phyloP scores from a whole-genome alignment of 2,888 invertebrate genomes.

The Cecidostiba fungosa region DNA sequence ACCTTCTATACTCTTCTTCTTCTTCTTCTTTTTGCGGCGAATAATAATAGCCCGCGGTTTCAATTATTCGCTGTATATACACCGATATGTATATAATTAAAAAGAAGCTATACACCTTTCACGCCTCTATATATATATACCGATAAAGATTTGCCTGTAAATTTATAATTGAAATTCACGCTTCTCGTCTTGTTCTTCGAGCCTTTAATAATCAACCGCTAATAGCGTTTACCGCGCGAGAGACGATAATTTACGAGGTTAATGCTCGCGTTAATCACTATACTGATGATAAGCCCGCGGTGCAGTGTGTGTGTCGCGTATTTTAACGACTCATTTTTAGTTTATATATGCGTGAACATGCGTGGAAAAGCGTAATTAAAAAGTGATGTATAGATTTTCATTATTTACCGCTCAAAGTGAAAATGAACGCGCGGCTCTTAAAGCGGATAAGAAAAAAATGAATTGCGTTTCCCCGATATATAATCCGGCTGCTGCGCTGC shows the following conservation, averaged over 20 bases:
- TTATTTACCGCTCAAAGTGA: not conserved
- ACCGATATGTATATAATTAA: slow-evolving; percentile 48
- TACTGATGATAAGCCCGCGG: not conserved
- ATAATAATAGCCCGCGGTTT: not conserved
- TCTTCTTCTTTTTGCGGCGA: not conserved
- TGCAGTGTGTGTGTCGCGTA: not conserved
- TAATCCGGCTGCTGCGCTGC: not conserved
- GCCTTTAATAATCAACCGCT: not conserved
- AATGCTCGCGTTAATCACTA: not conserved
- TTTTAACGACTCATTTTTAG: not conserved
- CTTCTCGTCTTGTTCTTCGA: not conserved
- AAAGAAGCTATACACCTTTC: not conserved
- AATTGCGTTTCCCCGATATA: slow-evolving; percentile 34
- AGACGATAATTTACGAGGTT: not conserved
- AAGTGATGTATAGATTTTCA: not conserved
- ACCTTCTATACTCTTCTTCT: not conserved
- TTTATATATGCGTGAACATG: not conserved
- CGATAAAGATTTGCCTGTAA: not conserved
- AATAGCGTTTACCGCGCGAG: not conserved
- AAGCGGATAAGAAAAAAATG: slow-evolving; percentile 49
- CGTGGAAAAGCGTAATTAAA: not conserved
- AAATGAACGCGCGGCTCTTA: not conserved
- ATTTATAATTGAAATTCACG: slow-evolving; percentile 58
- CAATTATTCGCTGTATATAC: slow-evolving; percentile 34
- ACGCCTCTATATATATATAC: not conserved